Percentiles rank a stretch among this genome's conserved stretches.
These are phyloP conservation scores for Cirrhinus molitorella DNA, from an alignment of 2,797 vertebrate genomes.

Conservation along the genomic window DNA sequence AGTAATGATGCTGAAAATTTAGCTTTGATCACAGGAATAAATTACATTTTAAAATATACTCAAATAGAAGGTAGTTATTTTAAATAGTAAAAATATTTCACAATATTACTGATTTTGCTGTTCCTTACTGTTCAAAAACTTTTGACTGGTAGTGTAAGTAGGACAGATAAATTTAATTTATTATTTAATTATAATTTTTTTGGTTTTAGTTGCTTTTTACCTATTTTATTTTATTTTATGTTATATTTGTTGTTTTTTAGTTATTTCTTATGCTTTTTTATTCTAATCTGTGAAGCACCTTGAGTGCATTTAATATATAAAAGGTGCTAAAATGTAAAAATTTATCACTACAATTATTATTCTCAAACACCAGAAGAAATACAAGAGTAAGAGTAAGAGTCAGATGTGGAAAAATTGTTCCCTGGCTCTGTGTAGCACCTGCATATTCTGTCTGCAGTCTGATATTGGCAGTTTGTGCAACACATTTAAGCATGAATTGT, in stretches of 20 bases:
- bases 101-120: too few species aligned
- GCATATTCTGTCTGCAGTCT: not conserved
- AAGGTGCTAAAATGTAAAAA: not conserved
- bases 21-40: too few species aligned
- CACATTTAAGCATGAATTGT: constrained; percentile 7
- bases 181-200: too few species aligned
- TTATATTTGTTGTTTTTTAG: not conserved
- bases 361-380: not conserved
- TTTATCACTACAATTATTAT: not conserved
- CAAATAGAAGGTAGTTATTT: too few species aligned
- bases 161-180: not conserved
- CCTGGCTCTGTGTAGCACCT: not conserved
- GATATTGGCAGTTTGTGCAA: constrained; percentile 2
- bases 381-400: too few species aligned
- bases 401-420: not conserved
- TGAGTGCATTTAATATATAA: not conserved
- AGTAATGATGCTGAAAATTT: too few species aligned
- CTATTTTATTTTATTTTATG: not conserved
- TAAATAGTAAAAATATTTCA: too few species aligned
- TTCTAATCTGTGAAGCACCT: not conserved
- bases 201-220: not conserved
- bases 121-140: too few species aligned
- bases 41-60: too few species aligned
- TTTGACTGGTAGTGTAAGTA: too few species aligned
- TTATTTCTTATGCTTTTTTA: not conserved